Percentiles rank a stretch among this genome's conserved stretches.
Evolutionary conservation across 2,888 invertebrate species (phyloP).

Genomic region (Leucania comma): DNA sequence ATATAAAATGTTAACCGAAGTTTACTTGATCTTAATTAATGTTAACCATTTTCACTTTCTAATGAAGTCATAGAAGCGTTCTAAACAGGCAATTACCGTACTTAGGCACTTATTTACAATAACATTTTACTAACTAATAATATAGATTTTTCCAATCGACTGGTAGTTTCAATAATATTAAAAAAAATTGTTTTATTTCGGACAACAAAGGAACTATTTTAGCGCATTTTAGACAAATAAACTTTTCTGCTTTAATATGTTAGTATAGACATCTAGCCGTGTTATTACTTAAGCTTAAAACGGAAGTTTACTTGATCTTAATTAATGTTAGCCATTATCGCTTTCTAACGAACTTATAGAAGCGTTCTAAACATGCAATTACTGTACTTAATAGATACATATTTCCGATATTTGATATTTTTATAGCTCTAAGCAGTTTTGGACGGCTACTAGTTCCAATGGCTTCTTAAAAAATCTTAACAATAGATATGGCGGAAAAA

Average conservation of each 20-base stretch:
- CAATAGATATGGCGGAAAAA: not conserved
- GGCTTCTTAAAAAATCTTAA: not conserved
- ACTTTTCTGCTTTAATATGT: no score
- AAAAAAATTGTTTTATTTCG: no score
- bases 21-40: not conserved
- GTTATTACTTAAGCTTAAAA: no score
- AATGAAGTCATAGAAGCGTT: not conserved
- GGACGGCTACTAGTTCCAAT: not conserved
- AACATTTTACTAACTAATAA: no score
- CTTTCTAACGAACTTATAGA: not conserved
- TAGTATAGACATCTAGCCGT: no score
- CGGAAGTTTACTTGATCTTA: not conserved
- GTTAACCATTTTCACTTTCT: not conserved
- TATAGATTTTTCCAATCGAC: no score
- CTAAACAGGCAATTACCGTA: not conserved
- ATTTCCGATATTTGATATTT: not conserved
- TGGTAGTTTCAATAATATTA: no score
- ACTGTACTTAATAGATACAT: constrained; percentile 1
- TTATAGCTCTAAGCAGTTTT: not conserved
- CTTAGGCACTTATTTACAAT: not conserved
- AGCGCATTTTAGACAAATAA: no score
- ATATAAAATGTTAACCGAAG: no score
- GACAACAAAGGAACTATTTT: no score
- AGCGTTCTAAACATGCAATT: not conserved
- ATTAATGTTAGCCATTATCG: not conserved